Evolutionary conservation across 1,140 invertebrate genomes (phyloP).

Genomic region (Amyelois transitella): DNA sequence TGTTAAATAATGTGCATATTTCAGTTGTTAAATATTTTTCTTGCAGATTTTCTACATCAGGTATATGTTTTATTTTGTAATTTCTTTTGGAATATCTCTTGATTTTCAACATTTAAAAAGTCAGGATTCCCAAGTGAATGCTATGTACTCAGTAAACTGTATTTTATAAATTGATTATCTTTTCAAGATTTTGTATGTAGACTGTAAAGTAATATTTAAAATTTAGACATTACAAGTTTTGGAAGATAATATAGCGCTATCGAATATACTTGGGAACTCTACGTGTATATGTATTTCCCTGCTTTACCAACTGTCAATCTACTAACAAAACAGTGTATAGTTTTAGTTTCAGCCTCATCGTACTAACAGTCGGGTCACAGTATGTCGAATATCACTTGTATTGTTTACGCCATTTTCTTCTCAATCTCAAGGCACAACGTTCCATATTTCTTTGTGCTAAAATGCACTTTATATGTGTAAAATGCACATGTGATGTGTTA

Average conservation of each 20-base stretch:
- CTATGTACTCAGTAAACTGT: too few relatives aligned
- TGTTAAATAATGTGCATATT: neutral
- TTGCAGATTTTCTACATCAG: neutral
- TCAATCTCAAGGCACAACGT: neutral
- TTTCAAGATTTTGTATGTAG: too few relatives aligned
- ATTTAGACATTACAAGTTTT: too few relatives aligned
- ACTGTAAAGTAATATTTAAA: too few relatives aligned
- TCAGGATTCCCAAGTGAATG: neutral
- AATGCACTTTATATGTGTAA: neutral
- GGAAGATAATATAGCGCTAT: too few relatives aligned
- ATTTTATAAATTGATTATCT: too few relatives aligned
- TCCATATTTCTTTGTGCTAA: neutral
- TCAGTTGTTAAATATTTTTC: neutral
- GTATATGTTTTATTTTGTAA: neutral
- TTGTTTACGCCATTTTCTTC: neutral
- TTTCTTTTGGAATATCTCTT: neutral
- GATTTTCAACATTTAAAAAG: neutral
- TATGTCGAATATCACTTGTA: slow-evolving; percentile 21
- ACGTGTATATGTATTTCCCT: neutral
- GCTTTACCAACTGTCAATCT: neutral
- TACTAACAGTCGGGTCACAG: slow-evolving; percentile 40
- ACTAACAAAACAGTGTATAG: slow-evolving; percentile 29
- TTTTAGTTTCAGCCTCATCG: slow-evolving; percentile 41
- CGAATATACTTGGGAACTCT: neutral
- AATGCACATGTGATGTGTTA: neutral